Conservation (phyloP, 53 echinoderm and acorn worm species). For the Actinopyga echinites region DNA sequence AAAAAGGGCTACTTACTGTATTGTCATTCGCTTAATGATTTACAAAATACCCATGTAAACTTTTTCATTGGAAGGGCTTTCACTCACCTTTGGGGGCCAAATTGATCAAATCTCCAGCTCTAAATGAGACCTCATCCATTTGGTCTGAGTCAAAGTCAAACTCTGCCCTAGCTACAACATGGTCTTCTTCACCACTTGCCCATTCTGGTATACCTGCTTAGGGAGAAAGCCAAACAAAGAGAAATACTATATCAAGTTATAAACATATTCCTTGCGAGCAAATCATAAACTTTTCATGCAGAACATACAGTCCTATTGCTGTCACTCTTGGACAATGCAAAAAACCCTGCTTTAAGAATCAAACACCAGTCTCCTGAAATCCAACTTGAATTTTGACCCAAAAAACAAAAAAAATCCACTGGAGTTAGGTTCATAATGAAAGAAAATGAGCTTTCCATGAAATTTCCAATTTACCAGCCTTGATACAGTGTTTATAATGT, state of each 20-base stretch:
- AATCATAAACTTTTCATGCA: background rate
- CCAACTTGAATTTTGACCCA: too few relatives aligned
- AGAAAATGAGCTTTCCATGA: too few relatives aligned
- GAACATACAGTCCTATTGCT: background rate
- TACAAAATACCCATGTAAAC: too few relatives aligned
- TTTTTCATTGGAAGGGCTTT: background rate
- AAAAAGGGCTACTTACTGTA: too few relatives aligned
- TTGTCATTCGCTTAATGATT: too few relatives aligned
- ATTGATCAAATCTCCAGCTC: conserved; percentile 74
- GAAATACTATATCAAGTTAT: background rate
- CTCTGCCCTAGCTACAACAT: conserved; percentile 90
- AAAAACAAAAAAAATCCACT: too few relatives aligned
- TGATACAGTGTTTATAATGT: too few relatives aligned
- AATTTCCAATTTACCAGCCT: too few relatives aligned
- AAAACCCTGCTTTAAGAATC: too few relatives aligned
- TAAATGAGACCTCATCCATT: conserved; percentile 77
- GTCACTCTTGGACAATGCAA: background rate
- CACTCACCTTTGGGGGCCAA: conserved; percentile 89
- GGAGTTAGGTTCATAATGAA: too few relatives aligned
- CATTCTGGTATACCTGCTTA: conserved; percentile 65
- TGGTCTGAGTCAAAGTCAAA: conserved; percentile 85
- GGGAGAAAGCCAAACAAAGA: background rate
- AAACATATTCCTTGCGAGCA: background rate
- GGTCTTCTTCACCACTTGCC: conserved; percentile 94
- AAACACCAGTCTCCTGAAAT: too few relatives aligned